These are phyloP conservation scores for Erythrolamprus reginae DNA, from an alignment of 2,113 vertebrate species.

Conservation along the genomic window DNA sequence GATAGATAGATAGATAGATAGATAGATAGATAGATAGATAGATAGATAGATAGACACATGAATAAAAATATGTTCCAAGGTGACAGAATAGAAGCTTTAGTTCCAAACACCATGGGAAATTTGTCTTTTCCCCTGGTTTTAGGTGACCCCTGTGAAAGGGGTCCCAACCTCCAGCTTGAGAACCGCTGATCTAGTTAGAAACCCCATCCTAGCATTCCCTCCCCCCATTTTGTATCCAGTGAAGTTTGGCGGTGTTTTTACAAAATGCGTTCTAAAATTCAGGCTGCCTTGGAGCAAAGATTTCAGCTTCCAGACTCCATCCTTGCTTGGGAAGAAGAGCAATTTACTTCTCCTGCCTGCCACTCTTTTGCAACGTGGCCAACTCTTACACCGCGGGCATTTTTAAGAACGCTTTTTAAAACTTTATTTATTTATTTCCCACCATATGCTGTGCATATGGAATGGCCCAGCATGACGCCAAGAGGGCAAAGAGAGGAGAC, in stretches of 20 bases:
- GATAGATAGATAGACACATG: too few relatives aligned
- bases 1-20: too few relatives aligned
- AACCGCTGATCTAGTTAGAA: too few relatives aligned
- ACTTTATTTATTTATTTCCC: not conserved
- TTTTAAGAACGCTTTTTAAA: not conserved
- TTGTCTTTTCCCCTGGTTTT: too few relatives aligned
- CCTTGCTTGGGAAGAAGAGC: not conserved
- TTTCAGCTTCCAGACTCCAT: too few relatives aligned
- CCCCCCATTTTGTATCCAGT: not conserved
- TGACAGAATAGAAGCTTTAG: too few relatives aligned
- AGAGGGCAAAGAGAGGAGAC: slow-evolving; percentile 1
- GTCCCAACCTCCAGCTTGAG: too few relatives aligned
- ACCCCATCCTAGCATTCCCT: not conserved
- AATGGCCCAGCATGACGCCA: slow-evolving; percentile 3
- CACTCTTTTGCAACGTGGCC: not conserved
- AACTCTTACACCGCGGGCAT: not conserved
- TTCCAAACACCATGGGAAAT: too few relatives aligned
- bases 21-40: too few relatives aligned
- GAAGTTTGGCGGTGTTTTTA: not conserved
- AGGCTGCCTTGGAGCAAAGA: not conserved
- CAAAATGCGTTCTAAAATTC: not conserved
- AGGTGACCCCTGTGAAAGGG: too few relatives aligned
- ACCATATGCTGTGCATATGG: accelerated
- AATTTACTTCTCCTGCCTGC: not conserved
- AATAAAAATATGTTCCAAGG: too few relatives aligned